Evolutionary conservation across 2,113 vertebrate genomes (phyloP).

Genomic region (Tachysurus vachellii): DNA sequence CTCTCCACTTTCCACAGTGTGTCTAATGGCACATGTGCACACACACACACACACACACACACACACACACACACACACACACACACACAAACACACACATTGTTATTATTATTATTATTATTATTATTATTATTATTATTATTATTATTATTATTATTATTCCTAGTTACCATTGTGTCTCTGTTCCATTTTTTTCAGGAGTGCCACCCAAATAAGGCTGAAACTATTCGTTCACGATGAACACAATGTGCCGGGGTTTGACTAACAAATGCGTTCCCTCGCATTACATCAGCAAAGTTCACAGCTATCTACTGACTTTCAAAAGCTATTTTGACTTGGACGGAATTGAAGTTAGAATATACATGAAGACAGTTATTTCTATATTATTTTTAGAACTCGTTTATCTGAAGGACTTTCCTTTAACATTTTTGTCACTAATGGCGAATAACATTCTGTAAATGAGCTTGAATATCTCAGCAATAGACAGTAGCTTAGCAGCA

Average conservation of each 20-base stretch:
- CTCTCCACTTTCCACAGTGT: conserved; percentile 16
- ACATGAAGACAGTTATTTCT: background rate
- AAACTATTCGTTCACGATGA: background rate
- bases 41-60: background rate
- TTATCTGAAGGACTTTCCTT: background rate
- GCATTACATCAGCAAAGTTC: background rate
- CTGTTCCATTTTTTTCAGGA: conserved; percentile 15
- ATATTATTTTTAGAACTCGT: background rate
- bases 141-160: background rate
- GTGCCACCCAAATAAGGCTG: background rate
- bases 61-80: background rate
- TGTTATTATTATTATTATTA: background rate
- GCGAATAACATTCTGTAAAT: conserved; percentile 7
- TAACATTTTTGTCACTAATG: background rate
- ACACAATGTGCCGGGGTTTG: background rate
- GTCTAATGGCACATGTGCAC: conserved; percentile 3
- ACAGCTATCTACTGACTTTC: background rate
- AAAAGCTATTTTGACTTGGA: background rate
- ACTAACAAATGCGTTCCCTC: background rate
- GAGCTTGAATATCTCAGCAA: conserved; percentile 29
- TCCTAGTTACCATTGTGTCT: background rate
- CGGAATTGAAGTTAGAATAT: background rate
- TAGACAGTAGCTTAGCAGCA: conserved; percentile 43
- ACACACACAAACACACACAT: background rate
- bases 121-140: background rate